Evolutionary conservation across 2,797 vertebrate species (phyloP), one percentile per base, ranked within the genome.

Genomic region (Mycteria americana): DNA sequence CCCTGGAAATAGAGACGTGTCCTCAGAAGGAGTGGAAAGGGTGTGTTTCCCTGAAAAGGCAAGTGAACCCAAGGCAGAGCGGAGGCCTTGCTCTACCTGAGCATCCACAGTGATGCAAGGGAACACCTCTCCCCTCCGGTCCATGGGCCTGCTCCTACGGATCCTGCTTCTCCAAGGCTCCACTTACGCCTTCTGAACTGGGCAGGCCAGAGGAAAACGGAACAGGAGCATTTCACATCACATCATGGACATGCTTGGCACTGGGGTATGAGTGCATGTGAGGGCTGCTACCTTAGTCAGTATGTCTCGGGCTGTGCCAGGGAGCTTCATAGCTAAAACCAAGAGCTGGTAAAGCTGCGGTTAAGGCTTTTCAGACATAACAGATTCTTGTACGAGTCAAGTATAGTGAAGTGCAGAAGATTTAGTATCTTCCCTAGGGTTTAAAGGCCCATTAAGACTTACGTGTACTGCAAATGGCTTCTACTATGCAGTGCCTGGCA

Each of bases 391-490:
- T 59, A 28, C 15, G 73, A 51, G 18, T 43, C 2, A 4, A 74
- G 10, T 41, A 41, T 12, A 41, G n/a, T 28, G 14, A 92, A 69
- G 10, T 67, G 21, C 48, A 57, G 53, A 88, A 78, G 43, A 76
- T 73, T 57, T 88, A 78, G 14, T 31, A 67, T 59, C 28, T 89
- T 93, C 59, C 46, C 86, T 48, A 31, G 15, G 14, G 28, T 57
- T 85, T 94, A 83, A 70, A 90, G 14, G 22, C 43, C 50, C 53
- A 11, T 64, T 92, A 81, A 78, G 25, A 41, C 21, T 88, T 72
- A 46, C 3, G 79, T 7, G 15, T 70, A 28, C 35, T 86, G 30
- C 13, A 86, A 30, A 84, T 63, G 19, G 16, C 10, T 68, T 82
- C 37, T 88, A 13, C 24, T 68, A 7, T 31, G 18, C 41, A 51